A percentile compares a stretch with the other conserved stretches of the same genome.
Evolutionary conservation across 53 echinoderm and acorn worm genomes (phyloP).

Genomic region (Echinarachnius parma): DNA sequence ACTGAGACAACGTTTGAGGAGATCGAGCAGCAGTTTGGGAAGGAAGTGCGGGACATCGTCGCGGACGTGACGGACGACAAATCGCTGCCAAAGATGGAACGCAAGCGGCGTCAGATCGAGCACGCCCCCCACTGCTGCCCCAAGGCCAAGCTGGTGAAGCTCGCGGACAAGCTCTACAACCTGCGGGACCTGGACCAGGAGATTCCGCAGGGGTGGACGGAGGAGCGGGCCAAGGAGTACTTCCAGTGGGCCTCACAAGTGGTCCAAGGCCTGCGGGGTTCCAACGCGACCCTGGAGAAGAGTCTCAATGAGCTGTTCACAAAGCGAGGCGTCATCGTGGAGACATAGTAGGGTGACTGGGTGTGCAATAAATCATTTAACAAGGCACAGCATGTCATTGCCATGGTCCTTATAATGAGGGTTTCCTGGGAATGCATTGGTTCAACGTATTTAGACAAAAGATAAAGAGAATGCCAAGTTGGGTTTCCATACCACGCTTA

Average conservation of each 20-base stretch:
- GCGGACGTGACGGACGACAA: slow-evolving; percentile 97
- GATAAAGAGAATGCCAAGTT: too few species aligned
- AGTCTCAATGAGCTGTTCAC: slow-evolving; percentile 66
- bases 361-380: too few species aligned
- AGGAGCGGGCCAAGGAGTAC: slow-evolving; percentile 66
- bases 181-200: slow-evolving; percentile 71
- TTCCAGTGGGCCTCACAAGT: slow-evolving; percentile 80
- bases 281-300: slow-evolving; percentile 53
- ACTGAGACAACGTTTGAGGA: slow-evolving; percentile 91
- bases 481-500: too few species aligned
- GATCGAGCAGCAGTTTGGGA: slow-evolving; percentile 81
- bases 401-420: too few species aligned
- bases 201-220: slow-evolving; percentile 82
- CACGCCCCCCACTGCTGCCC: slow-evolving; percentile 81
- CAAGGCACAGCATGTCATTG: too few species aligned
- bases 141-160: slow-evolving; percentile 89
- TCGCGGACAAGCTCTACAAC: slow-evolving; percentile 95
- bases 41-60: slow-evolving; percentile 82
- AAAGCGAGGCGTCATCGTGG: slow-evolving; percentile 49
- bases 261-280: slow-evolving; percentile 69
- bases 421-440: too few species aligned
- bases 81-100: slow-evolving; percentile 75
- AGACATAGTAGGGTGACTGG: slow-evolving; percentile 26
- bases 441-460: too few species aligned
- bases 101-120: slow-evolving; percentile 79